Conservation (phyloP, 2,888 invertebrate genomes). For the Hermaeophaga mercurialis region DNA sequence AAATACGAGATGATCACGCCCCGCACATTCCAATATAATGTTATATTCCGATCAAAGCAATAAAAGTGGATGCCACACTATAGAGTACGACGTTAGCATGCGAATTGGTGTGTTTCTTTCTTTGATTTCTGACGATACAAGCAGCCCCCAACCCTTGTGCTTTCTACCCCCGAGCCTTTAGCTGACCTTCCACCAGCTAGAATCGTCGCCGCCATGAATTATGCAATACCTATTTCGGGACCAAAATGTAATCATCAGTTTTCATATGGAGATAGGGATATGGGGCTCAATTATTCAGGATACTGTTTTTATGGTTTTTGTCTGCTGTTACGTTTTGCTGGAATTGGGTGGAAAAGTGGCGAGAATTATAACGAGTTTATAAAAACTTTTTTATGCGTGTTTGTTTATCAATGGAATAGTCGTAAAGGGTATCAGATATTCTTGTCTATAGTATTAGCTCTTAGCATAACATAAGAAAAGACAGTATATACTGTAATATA, state of each 20-base stretch:
- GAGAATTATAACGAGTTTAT: not conserved
- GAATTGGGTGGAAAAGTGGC: slow-evolving; percentile 12
- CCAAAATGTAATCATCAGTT: slow-evolving; percentile 39
- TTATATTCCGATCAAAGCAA: slow-evolving; percentile 58
- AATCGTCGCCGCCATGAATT: slow-evolving; percentile 46
- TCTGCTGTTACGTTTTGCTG: slow-evolving; percentile 18
- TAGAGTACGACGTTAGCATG: slow-evolving; percentile 54
- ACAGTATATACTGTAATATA: too few species aligned
- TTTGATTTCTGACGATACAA: slow-evolving; percentile 53
- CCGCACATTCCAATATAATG: slow-evolving; percentile 46
- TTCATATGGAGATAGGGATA: slow-evolving; percentile 34
- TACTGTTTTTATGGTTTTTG: slow-evolving; percentile 27
- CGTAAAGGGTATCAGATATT: too few species aligned
- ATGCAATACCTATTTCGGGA: slow-evolving; percentile 48
- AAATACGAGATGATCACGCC: slow-evolving; percentile 49
- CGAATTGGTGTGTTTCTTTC: slow-evolving; percentile 54
- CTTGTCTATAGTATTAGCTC: too few species aligned
- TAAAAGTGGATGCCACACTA: slow-evolving; percentile 58
- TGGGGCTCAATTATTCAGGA: slow-evolving; percentile 26
- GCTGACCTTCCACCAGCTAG: slow-evolving; percentile 51
- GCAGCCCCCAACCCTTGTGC: slow-evolving; percentile 14
- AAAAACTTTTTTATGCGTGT: not conserved
- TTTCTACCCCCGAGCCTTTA: slow-evolving; percentile 40
- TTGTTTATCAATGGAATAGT: not conserved
- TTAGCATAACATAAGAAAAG: too few species aligned